Evolutionary conservation across 2,888 invertebrate species (phyloP).

Genomic region (Drosophila formosana): DNA sequence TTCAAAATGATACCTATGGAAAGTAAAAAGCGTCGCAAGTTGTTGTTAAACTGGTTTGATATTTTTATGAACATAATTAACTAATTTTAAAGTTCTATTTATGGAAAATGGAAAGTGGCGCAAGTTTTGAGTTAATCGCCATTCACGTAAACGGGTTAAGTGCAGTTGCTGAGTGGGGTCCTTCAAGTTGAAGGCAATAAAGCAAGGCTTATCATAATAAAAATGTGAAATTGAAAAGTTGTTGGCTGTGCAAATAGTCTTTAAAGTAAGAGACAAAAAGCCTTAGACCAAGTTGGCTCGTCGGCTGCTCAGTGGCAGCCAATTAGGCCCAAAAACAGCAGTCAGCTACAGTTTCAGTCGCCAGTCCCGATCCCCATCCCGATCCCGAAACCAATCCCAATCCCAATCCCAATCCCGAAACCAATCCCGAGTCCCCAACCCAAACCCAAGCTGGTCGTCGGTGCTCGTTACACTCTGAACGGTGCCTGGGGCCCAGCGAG

Average conservation of each 20-base stretch:
- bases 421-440: neutral
- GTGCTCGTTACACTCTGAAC: constrained; percentile 16
- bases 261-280: constrained; percentile 35
- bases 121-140: neutral
- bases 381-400: constrained; percentile 2
- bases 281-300: constrained; percentile 51
- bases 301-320: constrained; percentile 69
- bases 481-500: constrained; percentile 42
- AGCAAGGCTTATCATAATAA: constrained; percentile 5
- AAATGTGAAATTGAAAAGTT: constrained; percentile 31
- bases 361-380: constrained; percentile 1
- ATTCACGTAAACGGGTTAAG: neutral
- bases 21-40: no score
- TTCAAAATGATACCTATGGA: no score
- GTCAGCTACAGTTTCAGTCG: constrained; percentile 13
- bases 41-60: no score
- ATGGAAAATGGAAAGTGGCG: neutral
- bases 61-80: no score
- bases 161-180: neutral
- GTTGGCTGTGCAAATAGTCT: constrained; percentile 21
- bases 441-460: neutral
- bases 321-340: constrained; percentile 70
- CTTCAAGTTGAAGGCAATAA: constrained; percentile 12
- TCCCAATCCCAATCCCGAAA: neutral
- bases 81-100: no score